A percentile compares a stretch with the other conserved stretches of the same genome.
These are phyloP conservation scores for Pelodytes ibericus DNA, from an alignment of 2,797 vertebrate genomes.

Conservation along the genomic window DNA sequence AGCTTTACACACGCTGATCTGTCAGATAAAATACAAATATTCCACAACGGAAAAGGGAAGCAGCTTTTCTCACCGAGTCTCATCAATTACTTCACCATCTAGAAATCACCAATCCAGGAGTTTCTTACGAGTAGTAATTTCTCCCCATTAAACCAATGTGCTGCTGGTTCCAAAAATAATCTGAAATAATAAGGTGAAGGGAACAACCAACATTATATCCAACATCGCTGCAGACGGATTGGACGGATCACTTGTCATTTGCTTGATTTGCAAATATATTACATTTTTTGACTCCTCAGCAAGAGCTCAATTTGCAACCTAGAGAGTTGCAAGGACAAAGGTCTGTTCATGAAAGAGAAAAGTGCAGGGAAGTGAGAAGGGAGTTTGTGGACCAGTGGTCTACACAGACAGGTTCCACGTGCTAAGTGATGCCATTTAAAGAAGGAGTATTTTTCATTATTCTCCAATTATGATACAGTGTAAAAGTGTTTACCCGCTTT, in stretches of 20 bases:
- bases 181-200: slow-evolving; percentile 40
- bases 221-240: slow-evolving; percentile 9
- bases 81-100: neutral
- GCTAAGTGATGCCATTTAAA: too few species aligned
- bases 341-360: too few species aligned
- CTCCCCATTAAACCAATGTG: too few species aligned
- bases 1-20: slow-evolving; percentile 3
- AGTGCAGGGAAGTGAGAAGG: too few species aligned
- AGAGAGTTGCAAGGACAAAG: too few species aligned
- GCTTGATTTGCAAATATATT: slow-evolving; percentile 9
- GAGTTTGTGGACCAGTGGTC: too few species aligned
- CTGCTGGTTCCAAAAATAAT: neutral
- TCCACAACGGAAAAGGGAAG: neutral
- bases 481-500: too few species aligned
- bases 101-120: neutral
- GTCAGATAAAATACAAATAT: slow-evolving; percentile 4
- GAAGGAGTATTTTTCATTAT: too few species aligned
- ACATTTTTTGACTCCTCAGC: neutral
- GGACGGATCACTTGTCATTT: slow-evolving; percentile 21
- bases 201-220: slow-evolving; percentile 4
- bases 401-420: too few species aligned
- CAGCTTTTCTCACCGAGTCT: neutral
- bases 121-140: too few species aligned
- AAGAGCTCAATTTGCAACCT: too few species aligned
- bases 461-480: too few species aligned